These are phyloP conservation scores for Pterostichus niger DNA, from an alignment of 2,888 invertebrate genomes.

Conservation along the genomic window DNA sequence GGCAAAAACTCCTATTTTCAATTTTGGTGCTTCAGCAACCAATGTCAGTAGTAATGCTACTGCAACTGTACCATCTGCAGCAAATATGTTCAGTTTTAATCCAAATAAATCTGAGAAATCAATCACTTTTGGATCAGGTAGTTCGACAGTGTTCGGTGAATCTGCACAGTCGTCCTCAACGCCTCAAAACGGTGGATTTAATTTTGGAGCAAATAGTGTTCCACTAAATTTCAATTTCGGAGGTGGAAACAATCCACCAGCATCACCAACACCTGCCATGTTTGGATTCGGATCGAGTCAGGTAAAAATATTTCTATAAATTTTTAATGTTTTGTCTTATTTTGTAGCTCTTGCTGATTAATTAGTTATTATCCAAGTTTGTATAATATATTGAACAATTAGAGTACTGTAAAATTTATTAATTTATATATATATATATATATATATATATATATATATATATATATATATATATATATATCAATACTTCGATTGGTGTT, in stretches of 20 bases:
- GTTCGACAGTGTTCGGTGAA: conserved; percentile 64
- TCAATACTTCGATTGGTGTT: too few species aligned
- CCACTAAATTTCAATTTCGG: conserved; percentile 72
- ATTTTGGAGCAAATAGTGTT: conserved; percentile 72
- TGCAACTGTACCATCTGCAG: conserved; percentile 53
- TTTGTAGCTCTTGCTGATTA: too few species aligned
- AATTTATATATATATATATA: too few species aligned
- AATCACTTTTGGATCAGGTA: conserved; percentile 27
- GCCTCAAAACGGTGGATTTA: conserved; percentile 72
- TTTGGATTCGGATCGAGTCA: conserved; percentile 56
- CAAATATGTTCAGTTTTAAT: conserved; percentile 54
- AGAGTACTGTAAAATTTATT: too few species aligned
- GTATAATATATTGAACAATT: too few species aligned
- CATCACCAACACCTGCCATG: conserved; percentile 69
- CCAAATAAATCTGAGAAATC: conserved; percentile 31
- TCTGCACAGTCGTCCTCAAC: conserved; percentile 64
- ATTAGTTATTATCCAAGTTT: too few species aligned
- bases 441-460: too few species aligned
- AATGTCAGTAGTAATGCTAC: conserved; percentile 57
- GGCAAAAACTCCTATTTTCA: conserved; percentile 71
- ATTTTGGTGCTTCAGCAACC: conserved; percentile 71
- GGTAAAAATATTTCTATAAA: neutral
- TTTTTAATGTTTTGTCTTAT: too few species aligned
- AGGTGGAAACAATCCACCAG: conserved; percentile 63
- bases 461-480: too few species aligned